Evolutionary conservation across 1,140 invertebrate genomes (phyloP), one percentile per base, ranked within the genome.

Genomic region (Thalassaphorura encarpata): DNA sequence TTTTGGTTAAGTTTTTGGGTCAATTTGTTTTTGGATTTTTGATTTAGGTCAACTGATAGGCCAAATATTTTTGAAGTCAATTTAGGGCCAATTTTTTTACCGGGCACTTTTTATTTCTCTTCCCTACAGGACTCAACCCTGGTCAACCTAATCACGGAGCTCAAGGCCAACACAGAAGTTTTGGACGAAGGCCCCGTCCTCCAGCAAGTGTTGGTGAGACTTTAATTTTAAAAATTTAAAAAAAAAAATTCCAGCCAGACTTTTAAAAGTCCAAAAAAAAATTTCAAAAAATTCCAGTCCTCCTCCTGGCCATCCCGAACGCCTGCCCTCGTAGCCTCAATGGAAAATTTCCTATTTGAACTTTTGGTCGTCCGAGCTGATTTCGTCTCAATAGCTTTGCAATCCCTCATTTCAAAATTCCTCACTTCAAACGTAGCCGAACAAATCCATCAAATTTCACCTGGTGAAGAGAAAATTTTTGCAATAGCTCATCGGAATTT

Each of bases 401-500:
- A 41, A 31, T 54, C 64, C 50, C 24, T 60, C 11, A 46, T 59
- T 33, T 28, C 28, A 27, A 55, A 61, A 48, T 36, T 62, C 41
- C 56, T 67, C 61, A 49, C 36, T 45, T 0, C 49, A 63, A 45
- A 59, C 49, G 61, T 63, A 41, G 55, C 52, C n/a, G 67, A 72
- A 58, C 78, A 75, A 72, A 52, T 66, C 27, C 65, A 71, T 60
- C 70, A 71, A 33, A 63, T 72, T 49, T 73, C 73, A 31, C 68
- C 63, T 23, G 64, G 71, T 59, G 66, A 71, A 62, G 75, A 77
- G 62, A 62, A 67, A 58, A 72, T 69, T 61, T 75, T 76, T 56
- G 66, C 68, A 49, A 73, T 81, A 64, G 66, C 79, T 36, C 82
- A 83, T 67, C 67, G 74, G 49, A 68, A 79, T 36, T 66, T 83